Evolutionary conservation across 2,797 vertebrate genomes (phyloP).

Genomic region (Phoxinus dragarum): DNA sequence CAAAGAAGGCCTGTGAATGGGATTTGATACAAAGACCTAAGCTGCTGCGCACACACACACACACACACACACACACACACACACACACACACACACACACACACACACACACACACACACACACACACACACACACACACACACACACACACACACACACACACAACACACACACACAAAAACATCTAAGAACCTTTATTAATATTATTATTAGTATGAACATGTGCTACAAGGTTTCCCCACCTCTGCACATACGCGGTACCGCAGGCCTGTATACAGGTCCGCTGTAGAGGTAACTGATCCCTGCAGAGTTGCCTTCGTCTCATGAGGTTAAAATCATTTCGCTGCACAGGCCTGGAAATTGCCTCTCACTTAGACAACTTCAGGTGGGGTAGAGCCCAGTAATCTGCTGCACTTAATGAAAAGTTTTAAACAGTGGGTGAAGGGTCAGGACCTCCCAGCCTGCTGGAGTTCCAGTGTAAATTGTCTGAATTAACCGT

Average conservation of each 20-base stretch:
- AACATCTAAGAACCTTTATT: not conserved
- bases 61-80: no score
- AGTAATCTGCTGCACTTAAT: conserved; percentile 82
- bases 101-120: no score
- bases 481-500: conserved; percentile 88
- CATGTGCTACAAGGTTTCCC: conserved; percentile 12
- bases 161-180: no score
- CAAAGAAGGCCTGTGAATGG: not conserved
- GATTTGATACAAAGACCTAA: not conserved
- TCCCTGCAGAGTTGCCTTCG: conserved; percentile 54
- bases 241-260: conserved; percentile 8
- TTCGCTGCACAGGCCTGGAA: conserved; percentile 54
- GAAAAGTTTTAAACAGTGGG: conserved; percentile 83
- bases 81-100: no score
- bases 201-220: not conserved
- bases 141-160: no score
- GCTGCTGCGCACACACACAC: not conserved
- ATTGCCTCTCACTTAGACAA: conserved; percentile 65
- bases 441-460: conserved; percentile 80
- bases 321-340: conserved; percentile 62
- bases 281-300: conserved; percentile 42
- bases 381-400: conserved; percentile 58
- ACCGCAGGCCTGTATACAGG: conserved; percentile 39
- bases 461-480: conserved; percentile 76
- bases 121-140: no score